These are phyloP conservation scores for Diaperis boleti DNA, from an alignment of 2,888 invertebrate species.

Conservation along the genomic window DNA sequence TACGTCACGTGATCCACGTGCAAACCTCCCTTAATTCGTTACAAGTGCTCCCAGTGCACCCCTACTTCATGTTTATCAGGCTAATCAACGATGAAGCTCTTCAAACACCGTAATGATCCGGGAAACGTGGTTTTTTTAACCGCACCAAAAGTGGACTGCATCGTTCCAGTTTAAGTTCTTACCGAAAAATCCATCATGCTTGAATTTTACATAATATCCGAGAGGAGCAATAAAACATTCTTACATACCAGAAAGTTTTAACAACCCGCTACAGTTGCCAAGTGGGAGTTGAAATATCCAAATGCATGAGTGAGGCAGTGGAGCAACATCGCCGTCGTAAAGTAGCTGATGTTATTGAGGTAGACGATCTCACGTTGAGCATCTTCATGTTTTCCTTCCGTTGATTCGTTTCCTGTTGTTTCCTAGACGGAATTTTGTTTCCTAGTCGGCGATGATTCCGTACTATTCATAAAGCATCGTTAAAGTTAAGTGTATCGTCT, in stretches of 20 bases:
- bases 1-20: conserved; percentile 11
- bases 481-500: background rate
- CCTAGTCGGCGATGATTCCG: background rate
- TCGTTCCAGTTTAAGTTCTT: conserved; percentile 7
- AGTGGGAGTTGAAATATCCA: conserved; percentile 28
- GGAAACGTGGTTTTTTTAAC: background rate
- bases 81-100: conserved; percentile 14
- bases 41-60: conserved; percentile 11
- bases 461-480: background rate
- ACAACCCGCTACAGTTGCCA: conserved; percentile 20
- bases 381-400: conserved; percentile 57
- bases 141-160: background rate
- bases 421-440: conserved; percentile 4
- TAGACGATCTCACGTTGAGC: conserved; percentile 55
- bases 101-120: background rate
- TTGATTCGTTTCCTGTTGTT: conserved; percentile 49
- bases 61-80: conserved; percentile 12
- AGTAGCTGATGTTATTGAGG: conserved; percentile 36
- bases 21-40: conserved; percentile 6
- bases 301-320: conserved; percentile 3
- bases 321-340: conserved; percentile 21
- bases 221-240: conserved; percentile 28
- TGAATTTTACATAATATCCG: conserved; percentile 19
- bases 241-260: conserved; percentile 24
- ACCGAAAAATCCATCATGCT: conserved; percentile 15